These are phyloP conservation scores for Drosophila tropicalis DNA, from an alignment of 1,140 invertebrate genomes.

Conservation along the genomic window DNA sequence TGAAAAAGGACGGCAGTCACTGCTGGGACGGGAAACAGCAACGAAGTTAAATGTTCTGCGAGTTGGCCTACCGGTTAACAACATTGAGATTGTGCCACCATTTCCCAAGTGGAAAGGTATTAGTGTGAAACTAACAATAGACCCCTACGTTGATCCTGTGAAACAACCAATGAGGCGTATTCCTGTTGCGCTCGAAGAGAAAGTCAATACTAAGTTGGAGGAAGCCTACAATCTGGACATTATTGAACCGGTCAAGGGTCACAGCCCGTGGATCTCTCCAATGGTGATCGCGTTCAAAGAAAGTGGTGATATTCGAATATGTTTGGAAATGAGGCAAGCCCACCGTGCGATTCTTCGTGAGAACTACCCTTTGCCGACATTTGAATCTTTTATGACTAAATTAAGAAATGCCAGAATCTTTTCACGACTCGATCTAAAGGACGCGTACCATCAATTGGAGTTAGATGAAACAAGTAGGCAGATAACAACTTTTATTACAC, in stretches of 20 bases:
- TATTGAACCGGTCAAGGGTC: no score
- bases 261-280: not conserved
- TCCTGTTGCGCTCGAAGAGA: constrained; percentile 7
- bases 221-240: no score
- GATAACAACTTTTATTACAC: not conserved
- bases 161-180: not conserved
- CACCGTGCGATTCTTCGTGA: constrained; percentile 2
- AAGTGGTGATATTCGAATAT: not conserved
- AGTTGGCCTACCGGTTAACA: constrained; percentile 18
- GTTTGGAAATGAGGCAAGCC: not conserved
- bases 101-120: not conserved
- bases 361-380: constrained; percentile 5
- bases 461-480: no score
- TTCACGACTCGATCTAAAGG: not conserved
- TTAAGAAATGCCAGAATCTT: not conserved
- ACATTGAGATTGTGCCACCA: constrained; percentile 17
- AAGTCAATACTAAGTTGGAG: no score
- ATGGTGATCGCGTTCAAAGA: not conserved
- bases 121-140: not conserved
- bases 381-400: constrained; percentile 12
- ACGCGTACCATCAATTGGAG: not conserved
- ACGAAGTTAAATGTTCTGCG: constrained; percentile 17
- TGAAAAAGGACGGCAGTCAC: constrained; percentile 18
- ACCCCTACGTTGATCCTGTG: constrained; percentile 1
- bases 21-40: no score